These are phyloP conservation scores for Macrocentrus cingulum DNA, from an alignment of 1,140 invertebrate species.

Conservation along the genomic window DNA sequence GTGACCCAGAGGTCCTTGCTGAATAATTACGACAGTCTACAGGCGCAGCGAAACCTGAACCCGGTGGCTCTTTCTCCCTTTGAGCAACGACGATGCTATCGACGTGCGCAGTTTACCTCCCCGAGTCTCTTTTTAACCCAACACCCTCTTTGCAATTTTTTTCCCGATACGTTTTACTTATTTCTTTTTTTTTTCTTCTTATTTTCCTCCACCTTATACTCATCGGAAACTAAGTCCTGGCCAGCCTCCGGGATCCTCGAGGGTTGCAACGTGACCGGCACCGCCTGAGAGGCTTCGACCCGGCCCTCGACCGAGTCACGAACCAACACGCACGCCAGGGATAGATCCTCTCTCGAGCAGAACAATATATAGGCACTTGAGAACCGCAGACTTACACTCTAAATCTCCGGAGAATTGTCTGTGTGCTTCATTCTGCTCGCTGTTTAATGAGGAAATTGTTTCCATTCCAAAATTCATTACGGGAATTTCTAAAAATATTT, in stretches of 20 bases:
- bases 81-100: conserved; percentile 37
- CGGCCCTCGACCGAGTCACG: conserved; percentile 25
- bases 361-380: conserved; percentile 18
- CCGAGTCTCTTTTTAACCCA: conserved; percentile 13
- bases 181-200: not conserved
- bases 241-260: conserved; percentile 15
- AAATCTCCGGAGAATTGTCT: conserved; percentile 17
- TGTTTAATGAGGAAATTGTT: too few relatives aligned
- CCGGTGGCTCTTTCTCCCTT: conserved; percentile 34
- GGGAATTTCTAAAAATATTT: too few relatives aligned
- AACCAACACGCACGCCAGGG: conserved; percentile 30
- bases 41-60: conserved; percentile 42
- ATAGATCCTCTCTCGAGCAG: conserved; percentile 24
- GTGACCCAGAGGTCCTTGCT: conserved; percentile 56
- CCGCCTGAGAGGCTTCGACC: not conserved
- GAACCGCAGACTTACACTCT: conserved; percentile 2
- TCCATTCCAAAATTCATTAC: too few relatives aligned
- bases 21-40: conserved; percentile 53
- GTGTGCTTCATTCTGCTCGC: not conserved
- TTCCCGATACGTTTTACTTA: not conserved
- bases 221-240: conserved; percentile 21
- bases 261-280: conserved; percentile 27
- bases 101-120: conserved; percentile 38
- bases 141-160: conserved; percentile 24
- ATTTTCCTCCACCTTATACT: conserved; percentile 17